A percentile compares a stretch with the other conserved stretches of the same genome.
These are phyloP conservation scores for Naso thynnoides DNA, from an alignment of 2,797 vertebrate genomes.

Conservation along the genomic window DNA sequence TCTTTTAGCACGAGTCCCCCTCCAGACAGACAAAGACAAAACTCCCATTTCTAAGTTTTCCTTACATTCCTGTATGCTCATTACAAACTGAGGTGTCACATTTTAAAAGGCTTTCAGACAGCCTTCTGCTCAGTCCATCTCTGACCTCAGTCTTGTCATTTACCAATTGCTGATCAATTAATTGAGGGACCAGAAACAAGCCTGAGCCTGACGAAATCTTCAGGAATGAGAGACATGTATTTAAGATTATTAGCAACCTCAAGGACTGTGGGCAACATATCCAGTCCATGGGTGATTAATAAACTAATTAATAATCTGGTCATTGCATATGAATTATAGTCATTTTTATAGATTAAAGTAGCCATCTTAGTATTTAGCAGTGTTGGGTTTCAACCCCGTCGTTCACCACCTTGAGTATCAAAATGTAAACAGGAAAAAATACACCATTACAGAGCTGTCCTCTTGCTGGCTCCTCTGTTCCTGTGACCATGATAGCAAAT, in stretches of 20 bases:
- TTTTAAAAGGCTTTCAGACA: slow-evolving; percentile 19
- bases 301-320: too few relatives aligned
- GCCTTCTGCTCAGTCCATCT: slow-evolving; percentile 29
- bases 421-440: slow-evolving; percentile 2
- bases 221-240: too few relatives aligned
- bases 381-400: slow-evolving; percentile 2
- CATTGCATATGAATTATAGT: too few relatives aligned
- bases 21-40: slow-evolving; percentile 25
- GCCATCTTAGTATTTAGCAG: background rate
- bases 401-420: slow-evolving; percentile 4
- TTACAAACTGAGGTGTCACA: slow-evolving; percentile 19
- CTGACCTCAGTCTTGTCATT: slow-evolving; percentile 37
- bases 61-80: background rate
- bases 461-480: slow-evolving; percentile 40
- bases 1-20: slow-evolving; percentile 34
- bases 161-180: slow-evolving; percentile 31
- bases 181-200: slow-evolving; percentile 5
- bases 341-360: background rate
- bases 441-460: slow-evolving; percentile 30
- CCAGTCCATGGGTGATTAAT: too few relatives aligned
- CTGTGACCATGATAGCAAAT: slow-evolving; percentile 50
- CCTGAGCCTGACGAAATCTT: background rate
- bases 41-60: slow-evolving; percentile 10
- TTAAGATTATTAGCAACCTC: too few relatives aligned
- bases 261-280: too few relatives aligned